Base-by-base conservation (phyloP, 2,797 vertebrate genomes). In the Acanthiza pusilla region DNA sequence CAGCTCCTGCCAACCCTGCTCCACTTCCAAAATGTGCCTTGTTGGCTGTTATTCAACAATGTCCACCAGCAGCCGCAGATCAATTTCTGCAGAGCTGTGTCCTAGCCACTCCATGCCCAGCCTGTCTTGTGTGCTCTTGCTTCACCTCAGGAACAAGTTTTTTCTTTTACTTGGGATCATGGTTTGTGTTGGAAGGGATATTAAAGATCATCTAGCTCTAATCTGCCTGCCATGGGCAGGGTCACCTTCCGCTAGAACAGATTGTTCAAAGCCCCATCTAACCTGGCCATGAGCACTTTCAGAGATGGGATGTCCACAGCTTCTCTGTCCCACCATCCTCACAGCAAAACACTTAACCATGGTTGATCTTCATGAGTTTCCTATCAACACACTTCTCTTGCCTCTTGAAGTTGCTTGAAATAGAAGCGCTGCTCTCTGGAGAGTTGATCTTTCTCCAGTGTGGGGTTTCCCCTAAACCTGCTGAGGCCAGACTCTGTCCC, bases 211-310 rank as follows among this genome's bases (percentile, higher is more conserved):
- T 57, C 12, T 34, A 7, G 14, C 18, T 71, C n/a, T 21, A 40
- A 16, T 26, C 23, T 0, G 0, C 21, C 23, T 40, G 22, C 8
- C 7, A 1, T 32, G 30, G 34, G 14, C 42, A 55, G 17, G 58
- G 43, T 22, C 36, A 13, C 15, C 36, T 50, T 78, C 32, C 26
- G 16, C 25, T 58, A 34, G 38, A 51, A n/a, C 10, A 34, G 38
- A 10, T 53, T 84, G 9, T 51, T 89, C 29, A 58, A 27, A 65
- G 51, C 9, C 17, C 25, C 4, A 2, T 71, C 38, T 10, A 26
- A 4, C 21, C 17, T 45, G 17, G n/a, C 38, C 72, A 7, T 19
- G n/a, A 34, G 4, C 10, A 26, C 45, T 65, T 70, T 23, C 42
- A 43, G 25, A 50, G 20, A 7, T 3, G 27, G 21, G 40, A 5